Conservation (phyloP, 2,888 invertebrate species). For the Achlya flavicornis region DNA sequence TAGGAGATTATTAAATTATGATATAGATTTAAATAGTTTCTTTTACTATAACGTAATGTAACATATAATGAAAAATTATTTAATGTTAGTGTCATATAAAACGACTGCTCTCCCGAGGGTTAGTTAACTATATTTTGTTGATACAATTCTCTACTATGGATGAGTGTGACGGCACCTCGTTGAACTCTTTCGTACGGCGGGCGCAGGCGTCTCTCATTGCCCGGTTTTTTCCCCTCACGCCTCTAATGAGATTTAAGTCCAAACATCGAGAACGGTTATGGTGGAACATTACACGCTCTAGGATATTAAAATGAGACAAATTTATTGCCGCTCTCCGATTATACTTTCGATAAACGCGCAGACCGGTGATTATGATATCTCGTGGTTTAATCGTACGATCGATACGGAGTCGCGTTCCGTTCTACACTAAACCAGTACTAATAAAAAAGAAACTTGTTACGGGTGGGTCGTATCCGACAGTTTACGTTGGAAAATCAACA, state of each 20-base stretch:
- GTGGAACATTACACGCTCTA: conserved; percentile 73
- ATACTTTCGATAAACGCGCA: conserved; percentile 80
- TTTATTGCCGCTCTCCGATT: conserved; percentile 80
- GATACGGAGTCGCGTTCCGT: conserved; percentile 79
- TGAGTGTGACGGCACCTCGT: conserved; percentile 52
- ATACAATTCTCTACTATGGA: conserved; percentile 27
- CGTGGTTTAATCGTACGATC: conserved; percentile 78
- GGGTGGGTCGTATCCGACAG: conserved; percentile 71
- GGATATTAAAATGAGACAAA: conserved; percentile 82
- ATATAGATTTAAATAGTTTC: too few species aligned
- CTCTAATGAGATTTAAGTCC: conserved; percentile 62
- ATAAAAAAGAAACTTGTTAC: conserved; percentile 82
- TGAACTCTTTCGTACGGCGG: conserved; percentile 74
- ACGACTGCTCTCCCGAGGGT: background rate
- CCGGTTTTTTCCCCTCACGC: conserved; percentile 40
- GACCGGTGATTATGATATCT: conserved; percentile 84
- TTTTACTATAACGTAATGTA: background rate
- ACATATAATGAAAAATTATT: background rate
- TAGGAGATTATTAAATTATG: too few species aligned
- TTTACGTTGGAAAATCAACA: conserved; percentile 81
- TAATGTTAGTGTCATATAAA: background rate
- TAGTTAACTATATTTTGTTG: conserved; percentile 14
- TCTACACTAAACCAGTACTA: conserved; percentile 80
- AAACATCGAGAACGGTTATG: conserved; percentile 62
- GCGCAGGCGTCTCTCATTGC: conserved; percentile 38